Conservation (phyloP, 2,797 vertebrate genomes). For the Microtus californicus region DNA sequence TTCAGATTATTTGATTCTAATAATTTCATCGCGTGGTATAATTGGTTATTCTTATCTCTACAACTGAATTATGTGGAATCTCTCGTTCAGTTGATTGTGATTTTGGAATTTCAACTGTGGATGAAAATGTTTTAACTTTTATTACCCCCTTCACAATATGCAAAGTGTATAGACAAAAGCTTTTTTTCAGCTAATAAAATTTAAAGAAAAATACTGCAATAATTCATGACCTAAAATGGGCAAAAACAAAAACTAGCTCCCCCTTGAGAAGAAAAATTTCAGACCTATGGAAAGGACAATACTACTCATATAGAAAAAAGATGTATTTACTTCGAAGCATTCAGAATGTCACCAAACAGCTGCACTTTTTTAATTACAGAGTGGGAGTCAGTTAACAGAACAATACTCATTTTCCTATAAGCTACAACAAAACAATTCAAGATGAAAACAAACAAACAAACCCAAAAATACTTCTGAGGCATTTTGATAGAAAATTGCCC, state of each 20-base stretch:
- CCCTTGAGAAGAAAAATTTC: background rate
- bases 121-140: slow-evolving; percentile 60
- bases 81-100: slow-evolving; percentile 60
- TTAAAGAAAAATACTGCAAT: background rate
- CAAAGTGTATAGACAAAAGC: background rate
- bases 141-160: background rate
- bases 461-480: background rate
- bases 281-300: background rate
- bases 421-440: background rate
- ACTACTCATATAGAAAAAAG: slow-evolving; percentile 81
- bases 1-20: background rate
- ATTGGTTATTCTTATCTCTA: background rate
- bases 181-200: background rate
- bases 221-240: background rate
- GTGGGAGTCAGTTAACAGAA: background rate
- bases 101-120: slow-evolving; percentile 82
- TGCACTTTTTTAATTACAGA: slow-evolving; percentile 80
- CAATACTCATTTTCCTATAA: background rate
- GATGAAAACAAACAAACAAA: background rate
- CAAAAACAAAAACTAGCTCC: background rate
- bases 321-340: slow-evolving; percentile 95
- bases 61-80: background rate
- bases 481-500: background rate
- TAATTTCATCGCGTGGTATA: background rate
- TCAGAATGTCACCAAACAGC: slow-evolving; percentile 93